Evolutionary conservation across 2,888 invertebrate species (phyloP).

Genomic region (Brachycybe producta): DNA sequence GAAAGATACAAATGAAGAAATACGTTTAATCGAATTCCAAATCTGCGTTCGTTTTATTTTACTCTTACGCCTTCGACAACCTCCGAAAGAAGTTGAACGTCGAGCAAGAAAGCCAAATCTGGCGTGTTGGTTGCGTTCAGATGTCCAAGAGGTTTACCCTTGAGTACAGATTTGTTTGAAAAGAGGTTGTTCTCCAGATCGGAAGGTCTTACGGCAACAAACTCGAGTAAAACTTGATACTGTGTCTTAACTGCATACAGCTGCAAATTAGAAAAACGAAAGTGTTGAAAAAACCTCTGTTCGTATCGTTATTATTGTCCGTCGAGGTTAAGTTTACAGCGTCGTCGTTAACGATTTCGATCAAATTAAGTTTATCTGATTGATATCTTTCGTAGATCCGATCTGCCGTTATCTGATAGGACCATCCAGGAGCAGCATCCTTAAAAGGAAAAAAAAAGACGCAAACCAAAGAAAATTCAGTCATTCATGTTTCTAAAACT

Average conservation of each 20-base stretch:
- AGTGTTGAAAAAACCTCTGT: not conserved
- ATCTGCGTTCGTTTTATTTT: slow-evolving; percentile 40
- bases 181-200: slow-evolving; percentile 19
- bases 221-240: slow-evolving; percentile 21
- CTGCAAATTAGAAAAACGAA: slow-evolving; percentile 14
- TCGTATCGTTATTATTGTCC: too few relatives aligned
- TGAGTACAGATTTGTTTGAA: slow-evolving; percentile 17
- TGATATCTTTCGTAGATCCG: slow-evolving; percentile 23
- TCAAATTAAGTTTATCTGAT: slow-evolving; percentile 20
- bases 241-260: slow-evolving; percentile 22
- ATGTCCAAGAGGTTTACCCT: slow-evolving; percentile 12
- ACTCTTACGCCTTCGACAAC: slow-evolving; percentile 24
- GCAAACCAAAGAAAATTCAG: not conserved
- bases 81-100: slow-evolving; percentile 23
- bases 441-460: slow-evolving; percentile 5
- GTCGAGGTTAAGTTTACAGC: slow-evolving; percentile 17
- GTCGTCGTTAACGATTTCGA: slow-evolving; percentile 22
- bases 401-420: slow-evolving; percentile 16
- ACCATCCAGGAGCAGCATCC: slow-evolving; percentile 18
- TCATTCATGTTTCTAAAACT: not conserved
- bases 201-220: slow-evolving; percentile 20
- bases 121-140: slow-evolving; percentile 20
- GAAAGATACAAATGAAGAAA: slow-evolving; percentile 13
- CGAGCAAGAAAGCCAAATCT: slow-evolving; percentile 23
- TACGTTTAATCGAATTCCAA: slow-evolving; percentile 22